Conservation (phyloP, 2,888 invertebrate species). For the Andrena chrysosceles region DNA sequence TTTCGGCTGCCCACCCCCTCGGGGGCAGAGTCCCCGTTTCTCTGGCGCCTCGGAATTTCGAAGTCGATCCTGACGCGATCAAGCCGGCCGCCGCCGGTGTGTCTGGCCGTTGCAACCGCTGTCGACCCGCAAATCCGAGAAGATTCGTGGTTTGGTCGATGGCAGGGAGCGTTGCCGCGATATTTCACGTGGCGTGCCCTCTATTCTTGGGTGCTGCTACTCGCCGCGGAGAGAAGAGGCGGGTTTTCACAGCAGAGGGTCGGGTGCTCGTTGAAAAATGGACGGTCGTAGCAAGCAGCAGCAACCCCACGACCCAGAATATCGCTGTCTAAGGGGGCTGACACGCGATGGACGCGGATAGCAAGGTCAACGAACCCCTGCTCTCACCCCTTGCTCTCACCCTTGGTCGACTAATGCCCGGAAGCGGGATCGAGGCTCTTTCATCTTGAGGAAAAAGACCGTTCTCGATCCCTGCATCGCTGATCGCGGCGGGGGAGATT, state of each 20-base stretch:
- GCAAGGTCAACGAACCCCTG: conserved; percentile 53
- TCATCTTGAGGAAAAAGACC: conserved; percentile 55
- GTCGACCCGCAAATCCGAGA: conserved; percentile 1
- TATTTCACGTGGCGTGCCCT: conserved; percentile 15
- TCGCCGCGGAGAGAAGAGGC: neutral
- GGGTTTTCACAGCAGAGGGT: conserved; percentile 18
- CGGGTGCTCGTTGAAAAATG: conserved; percentile 32
- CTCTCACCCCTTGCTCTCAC: conserved; percentile 32
- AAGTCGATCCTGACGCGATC: neutral
- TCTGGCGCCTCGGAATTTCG: conserved; percentile 31
- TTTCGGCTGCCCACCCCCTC: conserved; percentile 2
- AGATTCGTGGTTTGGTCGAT: neutral
- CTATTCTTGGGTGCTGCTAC: neutral
- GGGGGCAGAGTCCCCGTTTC: neutral
- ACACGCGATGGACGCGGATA: conserved; percentile 16
- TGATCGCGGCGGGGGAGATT: conserved; percentile 20
- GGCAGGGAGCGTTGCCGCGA: neutral
- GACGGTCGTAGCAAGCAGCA: conserved; percentile 12
- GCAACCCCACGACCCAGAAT: conserved; percentile 14
- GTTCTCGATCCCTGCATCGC: conserved; percentile 32
- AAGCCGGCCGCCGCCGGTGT: conserved; percentile 8
- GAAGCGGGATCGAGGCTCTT: conserved; percentile 59
- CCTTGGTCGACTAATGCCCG: conserved; percentile 48
- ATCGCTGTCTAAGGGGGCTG: conserved; percentile 19
- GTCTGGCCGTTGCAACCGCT: neutral